These are phyloP conservation scores for Beroe ovata DNA, from an alignment of 37 sponge, comb jelly and placozoan species.

Conservation along the genomic window DNA sequence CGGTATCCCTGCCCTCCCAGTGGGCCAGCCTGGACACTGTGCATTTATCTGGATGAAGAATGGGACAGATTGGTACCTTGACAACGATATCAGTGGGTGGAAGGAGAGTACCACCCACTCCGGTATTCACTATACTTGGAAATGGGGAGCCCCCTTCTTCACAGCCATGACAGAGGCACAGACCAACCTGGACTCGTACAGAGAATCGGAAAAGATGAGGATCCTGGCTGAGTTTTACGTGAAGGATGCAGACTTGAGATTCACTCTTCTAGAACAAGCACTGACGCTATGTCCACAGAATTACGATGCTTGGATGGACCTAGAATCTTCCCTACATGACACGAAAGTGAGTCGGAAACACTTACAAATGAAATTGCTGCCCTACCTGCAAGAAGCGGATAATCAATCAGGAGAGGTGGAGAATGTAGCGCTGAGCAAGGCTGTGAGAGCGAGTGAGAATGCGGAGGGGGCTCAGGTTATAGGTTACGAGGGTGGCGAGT, in stretches of 20 bases:
- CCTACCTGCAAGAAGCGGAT: not conserved
- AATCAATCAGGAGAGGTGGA: not conserved
- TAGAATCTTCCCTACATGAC: not conserved
- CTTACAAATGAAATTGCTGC: not conserved
- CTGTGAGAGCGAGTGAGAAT: not conserved
- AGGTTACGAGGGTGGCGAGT: not conserved
- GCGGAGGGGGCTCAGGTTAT: not conserved
- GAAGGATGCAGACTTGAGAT: not conserved
- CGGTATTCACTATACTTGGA: slow-evolving; percentile 25
- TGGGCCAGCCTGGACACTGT: slow-evolving; percentile 52
- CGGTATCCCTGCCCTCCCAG: slow-evolving; percentile 25
- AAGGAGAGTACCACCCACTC: slow-evolving; percentile 3
- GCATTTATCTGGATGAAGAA: slow-evolving; percentile 40
- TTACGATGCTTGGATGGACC: slow-evolving; percentile 6
- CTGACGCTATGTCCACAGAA: slow-evolving; percentile 1
- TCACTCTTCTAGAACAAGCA: not conserved
- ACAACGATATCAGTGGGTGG: slow-evolving; percentile 41
- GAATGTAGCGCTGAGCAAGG: not conserved
- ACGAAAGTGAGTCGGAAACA: not conserved
- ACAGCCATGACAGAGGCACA: slow-evolving; percentile 16
- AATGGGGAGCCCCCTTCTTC: slow-evolving; percentile 2
- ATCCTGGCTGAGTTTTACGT: not conserved
- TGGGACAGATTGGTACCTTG: slow-evolving; percentile 45
- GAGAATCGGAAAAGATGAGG: not conserved
- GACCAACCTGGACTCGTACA: not conserved